Evolutionary conservation across 2,113 vertebrate genomes (phyloP).

Genomic region (Pleuronectes platessa): DNA sequence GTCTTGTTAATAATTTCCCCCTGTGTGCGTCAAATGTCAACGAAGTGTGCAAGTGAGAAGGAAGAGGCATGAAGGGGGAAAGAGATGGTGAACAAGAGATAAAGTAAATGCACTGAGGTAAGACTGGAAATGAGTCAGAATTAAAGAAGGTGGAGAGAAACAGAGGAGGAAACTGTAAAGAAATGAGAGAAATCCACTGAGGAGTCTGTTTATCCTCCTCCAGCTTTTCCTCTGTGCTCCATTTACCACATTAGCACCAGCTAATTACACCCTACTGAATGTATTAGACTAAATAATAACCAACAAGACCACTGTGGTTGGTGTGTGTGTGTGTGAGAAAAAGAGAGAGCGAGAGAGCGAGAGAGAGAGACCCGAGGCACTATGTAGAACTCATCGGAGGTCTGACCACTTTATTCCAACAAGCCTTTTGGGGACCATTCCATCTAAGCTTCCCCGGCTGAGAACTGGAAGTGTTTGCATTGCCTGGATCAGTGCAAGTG

Average conservation of each 20-base stretch:
- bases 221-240: slow-evolving; percentile 52
- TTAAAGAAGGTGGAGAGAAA: not conserved
- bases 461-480: slow-evolving; percentile 48
- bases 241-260: slow-evolving; percentile 71
- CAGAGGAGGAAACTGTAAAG: not conserved
- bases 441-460: slow-evolving; percentile 49
- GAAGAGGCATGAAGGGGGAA: slow-evolving; percentile 9
- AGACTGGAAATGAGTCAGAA: not conserved
- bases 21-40: slow-evolving; percentile 8
- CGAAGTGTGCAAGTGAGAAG: not conserved
- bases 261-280: slow-evolving; percentile 72
- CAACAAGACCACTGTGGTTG: slow-evolving; percentile 29
- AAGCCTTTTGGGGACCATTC: slow-evolving; percentile 70
- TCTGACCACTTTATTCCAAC: slow-evolving; percentile 71
- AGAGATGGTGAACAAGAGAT: not conserved
- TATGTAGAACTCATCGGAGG: slow-evolving; percentile 44
- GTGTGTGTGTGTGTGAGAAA: not conserved
- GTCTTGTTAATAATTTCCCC: slow-evolving; percentile 81
- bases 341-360: not conserved
- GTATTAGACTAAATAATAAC: slow-evolving; percentile 73
- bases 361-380: slow-evolving; percentile 29
- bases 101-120: not conserved
- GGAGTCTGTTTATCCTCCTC: slow-evolving; percentile 45
- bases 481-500: slow-evolving; percentile 31
- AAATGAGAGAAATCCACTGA: slow-evolving; percentile 8